A percentile compares a stretch with the other conserved stretches of the same genome.
These are phyloP conservation scores for Oegoconia quadripuncta DNA, from an alignment of 2,888 invertebrate genomes.

Conservation along the genomic window DNA sequence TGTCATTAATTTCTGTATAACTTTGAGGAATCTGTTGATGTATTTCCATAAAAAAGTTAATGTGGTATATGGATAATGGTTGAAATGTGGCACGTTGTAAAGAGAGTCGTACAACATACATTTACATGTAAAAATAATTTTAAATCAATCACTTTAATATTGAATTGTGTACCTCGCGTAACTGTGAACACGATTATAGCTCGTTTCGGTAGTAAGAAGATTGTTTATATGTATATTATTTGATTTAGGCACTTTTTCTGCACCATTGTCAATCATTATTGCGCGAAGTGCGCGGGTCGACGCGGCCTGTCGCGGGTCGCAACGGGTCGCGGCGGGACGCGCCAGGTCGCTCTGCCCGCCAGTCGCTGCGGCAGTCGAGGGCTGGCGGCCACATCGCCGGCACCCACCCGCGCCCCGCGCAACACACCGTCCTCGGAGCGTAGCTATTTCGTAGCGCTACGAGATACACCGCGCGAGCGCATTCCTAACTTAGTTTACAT, in stretches of 20 bases:
- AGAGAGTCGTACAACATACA: too few species aligned
- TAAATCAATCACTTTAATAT: too few species aligned
- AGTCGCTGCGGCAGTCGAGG: constrained; percentile 31
- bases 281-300: constrained; percentile 37
- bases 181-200: background rate
- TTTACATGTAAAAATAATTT: too few species aligned
- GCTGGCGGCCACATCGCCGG: constrained; percentile 35
- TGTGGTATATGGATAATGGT: background rate
- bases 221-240: constrained; percentile 5
- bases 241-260: constrained; percentile 31
- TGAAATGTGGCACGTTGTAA: too few species aligned
- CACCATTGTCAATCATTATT: constrained; percentile 64
- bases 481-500: too few species aligned
- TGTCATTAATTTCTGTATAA: background rate
- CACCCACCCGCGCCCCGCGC: constrained; percentile 26
- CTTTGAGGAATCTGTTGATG: background rate
- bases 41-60: background rate
- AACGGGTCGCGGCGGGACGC: background rate
- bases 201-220: background rate
- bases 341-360: constrained; percentile 4
- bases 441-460: constrained; percentile 30
- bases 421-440: constrained; percentile 28
- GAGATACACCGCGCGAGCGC: constrained; percentile 16
- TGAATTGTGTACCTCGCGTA: too few species aligned
- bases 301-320: constrained; percentile 26